phyloP scores from a whole-genome alignment of 2,888 invertebrate species.

The Venustoraphidia nigricollis region DNA sequence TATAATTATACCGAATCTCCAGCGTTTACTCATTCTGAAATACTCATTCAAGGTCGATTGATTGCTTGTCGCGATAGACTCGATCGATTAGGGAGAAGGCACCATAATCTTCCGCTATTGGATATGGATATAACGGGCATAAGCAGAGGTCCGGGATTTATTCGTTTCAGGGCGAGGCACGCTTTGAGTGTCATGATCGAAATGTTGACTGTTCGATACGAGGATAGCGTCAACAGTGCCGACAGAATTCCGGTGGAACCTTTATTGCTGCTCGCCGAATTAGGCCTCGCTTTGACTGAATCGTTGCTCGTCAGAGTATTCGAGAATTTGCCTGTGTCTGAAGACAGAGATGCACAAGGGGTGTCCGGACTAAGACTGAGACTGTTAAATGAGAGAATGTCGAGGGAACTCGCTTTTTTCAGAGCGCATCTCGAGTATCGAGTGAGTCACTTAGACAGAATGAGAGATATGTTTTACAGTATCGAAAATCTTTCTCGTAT shows the following conservation, averaged over 20 bases:
- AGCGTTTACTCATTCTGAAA: no score
- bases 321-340: background rate
- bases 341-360: background rate
- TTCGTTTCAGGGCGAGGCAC: background rate
- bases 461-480: background rate
- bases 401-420: background rate
- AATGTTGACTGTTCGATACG: background rate
- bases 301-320: constrained; percentile 2
- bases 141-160: background rate
- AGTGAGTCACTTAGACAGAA: background rate
- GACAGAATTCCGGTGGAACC: background rate
- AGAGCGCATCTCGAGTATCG: background rate
- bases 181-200: background rate
- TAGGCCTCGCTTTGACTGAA: background rate
- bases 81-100: no score
- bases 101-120: no score
- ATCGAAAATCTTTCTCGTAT: constrained; percentile 4
- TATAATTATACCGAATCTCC: no score
- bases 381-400: background rate
- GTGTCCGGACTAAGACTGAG: background rate
- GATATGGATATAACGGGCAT: no score
- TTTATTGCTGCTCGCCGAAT: background rate
- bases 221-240: background rate
- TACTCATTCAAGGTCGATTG: no score
- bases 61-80: no score